Conservation (phyloP, 2,888 invertebrate species). For the Pogonocherus hispidulus region DNA sequence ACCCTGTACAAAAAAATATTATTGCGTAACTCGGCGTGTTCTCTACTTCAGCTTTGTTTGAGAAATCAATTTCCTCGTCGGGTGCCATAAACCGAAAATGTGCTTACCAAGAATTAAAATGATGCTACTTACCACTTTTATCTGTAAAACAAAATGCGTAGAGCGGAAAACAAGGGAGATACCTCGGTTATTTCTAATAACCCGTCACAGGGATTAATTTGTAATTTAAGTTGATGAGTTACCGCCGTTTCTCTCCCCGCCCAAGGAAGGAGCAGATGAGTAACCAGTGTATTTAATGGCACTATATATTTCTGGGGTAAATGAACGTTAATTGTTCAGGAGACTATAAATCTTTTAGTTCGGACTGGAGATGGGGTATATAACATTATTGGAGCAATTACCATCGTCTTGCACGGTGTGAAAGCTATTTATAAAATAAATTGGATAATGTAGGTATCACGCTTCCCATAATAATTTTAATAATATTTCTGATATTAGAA, state of each 20-base stretch:
- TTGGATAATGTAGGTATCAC: background rate
- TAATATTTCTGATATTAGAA: too few species aligned
- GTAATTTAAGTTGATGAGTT: constrained; percentile 4
- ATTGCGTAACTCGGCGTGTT: too few species aligned
- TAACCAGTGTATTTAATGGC: background rate
- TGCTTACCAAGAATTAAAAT: too few species aligned
- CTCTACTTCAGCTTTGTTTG: too few species aligned
- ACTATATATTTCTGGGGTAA: constrained; percentile 6
- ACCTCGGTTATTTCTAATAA: background rate
- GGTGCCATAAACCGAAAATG: too few species aligned
- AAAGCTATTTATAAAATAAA: background rate
- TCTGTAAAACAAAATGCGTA: too few species aligned
- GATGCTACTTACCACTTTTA: too few species aligned
- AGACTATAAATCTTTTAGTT: background rate
- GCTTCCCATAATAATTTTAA: background rate
- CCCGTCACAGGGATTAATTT: background rate
- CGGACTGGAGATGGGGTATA: background rate
- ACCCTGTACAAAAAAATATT: too few species aligned
- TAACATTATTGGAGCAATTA: constrained; percentile 4
- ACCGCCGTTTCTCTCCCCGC: background rate
- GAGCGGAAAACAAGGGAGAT: too few species aligned
- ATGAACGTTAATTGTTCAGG: constrained; percentile 5
- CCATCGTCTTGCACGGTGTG: background rate
- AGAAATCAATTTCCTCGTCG: too few species aligned
- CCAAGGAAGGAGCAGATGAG: background rate